These are phyloP conservation scores for Echeneis naucrates DNA, from an alignment of 2,797 vertebrate genomes.

Conservation along the genomic window DNA sequence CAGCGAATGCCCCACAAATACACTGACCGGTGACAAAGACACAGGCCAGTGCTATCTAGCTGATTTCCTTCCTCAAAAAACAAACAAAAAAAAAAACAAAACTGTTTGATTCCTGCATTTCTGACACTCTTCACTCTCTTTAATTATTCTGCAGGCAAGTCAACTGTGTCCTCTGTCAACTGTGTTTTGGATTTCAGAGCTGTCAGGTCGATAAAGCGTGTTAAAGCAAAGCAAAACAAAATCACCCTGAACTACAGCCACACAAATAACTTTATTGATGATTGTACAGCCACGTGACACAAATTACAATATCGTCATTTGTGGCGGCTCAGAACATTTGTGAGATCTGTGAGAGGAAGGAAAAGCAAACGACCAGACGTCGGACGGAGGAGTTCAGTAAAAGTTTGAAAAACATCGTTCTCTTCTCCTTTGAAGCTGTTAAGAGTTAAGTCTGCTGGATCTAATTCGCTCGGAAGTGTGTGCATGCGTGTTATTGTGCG, in stretches of 20 bases:
- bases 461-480: constrained; percentile 65
- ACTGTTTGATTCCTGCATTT: too few species aligned
- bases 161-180: too few species aligned
- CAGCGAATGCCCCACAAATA: too few species aligned
- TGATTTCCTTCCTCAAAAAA: too few species aligned
- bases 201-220: background rate
- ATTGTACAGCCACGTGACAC: background rate
- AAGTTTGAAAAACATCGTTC: constrained; percentile 56
- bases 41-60: too few species aligned
- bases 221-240: background rate
- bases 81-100: too few species aligned
- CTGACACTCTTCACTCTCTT: too few species aligned
- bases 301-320: background rate
- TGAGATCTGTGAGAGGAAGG: background rate
- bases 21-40: too few species aligned
- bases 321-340: background rate
- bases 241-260: background rate
- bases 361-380: constrained; percentile 34
- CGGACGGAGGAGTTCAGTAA: constrained; percentile 44
- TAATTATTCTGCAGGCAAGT: too few species aligned
- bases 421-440: constrained; percentile 62
- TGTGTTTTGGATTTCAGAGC: too few species aligned
- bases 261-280: background rate
- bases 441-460: constrained; percentile 50
- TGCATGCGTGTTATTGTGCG: constrained; percentile 1